Evolutionary conservation across 2,888 invertebrate genomes (phyloP).

Genomic region (Eupithecia exiguata): DNA sequence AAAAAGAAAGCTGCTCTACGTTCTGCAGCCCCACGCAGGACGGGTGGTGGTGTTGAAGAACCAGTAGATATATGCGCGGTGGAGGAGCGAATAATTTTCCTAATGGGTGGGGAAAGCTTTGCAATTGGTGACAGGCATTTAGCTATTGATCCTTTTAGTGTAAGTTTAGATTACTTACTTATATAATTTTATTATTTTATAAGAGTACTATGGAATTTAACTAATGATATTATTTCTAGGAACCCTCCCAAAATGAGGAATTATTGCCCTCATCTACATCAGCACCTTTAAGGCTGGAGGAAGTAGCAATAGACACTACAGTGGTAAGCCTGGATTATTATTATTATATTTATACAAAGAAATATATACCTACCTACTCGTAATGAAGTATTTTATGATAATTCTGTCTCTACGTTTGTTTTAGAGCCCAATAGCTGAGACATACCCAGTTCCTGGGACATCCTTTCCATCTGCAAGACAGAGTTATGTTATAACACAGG

Average conservation of each 20-base stretch:
- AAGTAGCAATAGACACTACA: constrained; percentile 5
- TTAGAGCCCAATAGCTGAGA: no score
- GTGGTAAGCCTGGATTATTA: constrained; percentile 11
- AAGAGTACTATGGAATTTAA: constrained; percentile 7
- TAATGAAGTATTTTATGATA: constrained; percentile 5
- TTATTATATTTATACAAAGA: not conserved
- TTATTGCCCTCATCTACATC: not conserved
- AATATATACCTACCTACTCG: constrained; percentile 2
- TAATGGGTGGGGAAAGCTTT: constrained; percentile 31
- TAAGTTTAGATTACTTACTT: constrained; percentile 20
- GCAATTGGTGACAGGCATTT: constrained; percentile 21
- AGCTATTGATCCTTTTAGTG: constrained; percentile 23
- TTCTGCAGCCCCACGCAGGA: no score
- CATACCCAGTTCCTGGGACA: no score
- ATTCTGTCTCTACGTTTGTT: no score
- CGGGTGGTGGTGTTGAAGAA: no score
- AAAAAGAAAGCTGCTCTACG: constrained; percentile 30
- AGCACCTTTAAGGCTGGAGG: constrained; percentile 12
- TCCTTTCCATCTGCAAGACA: no score
- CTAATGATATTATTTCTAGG: constrained; percentile 10
- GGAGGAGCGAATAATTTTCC: not conserved
- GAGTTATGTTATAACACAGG: no score
- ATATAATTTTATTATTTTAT: constrained; percentile 15
- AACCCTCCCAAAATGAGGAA: constrained; percentile 5
- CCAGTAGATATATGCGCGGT: no score